Evolutionary conservation across 2,113 vertebrate genomes (phyloP), one percentile per base, ranked within the genome.

Genomic region (Cinclus cinclus): DNA sequence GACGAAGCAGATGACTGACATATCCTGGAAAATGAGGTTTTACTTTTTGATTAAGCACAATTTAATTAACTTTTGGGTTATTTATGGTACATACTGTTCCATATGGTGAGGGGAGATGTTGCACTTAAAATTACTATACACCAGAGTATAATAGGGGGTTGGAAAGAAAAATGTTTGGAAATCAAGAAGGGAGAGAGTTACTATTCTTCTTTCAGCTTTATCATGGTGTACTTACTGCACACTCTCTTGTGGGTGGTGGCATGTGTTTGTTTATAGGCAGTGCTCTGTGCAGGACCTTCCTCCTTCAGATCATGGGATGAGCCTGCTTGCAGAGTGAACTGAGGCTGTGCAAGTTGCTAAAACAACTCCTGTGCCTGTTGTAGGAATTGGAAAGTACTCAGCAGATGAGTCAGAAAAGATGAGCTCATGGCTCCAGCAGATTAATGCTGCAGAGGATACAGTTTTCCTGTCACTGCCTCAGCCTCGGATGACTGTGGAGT

Each of bases 391-490:
- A 89, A 87, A 53, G 80, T 41, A n/a, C 44, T 64, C 15, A 49
- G 58, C 9, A 30, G 77, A 70, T 82, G 94, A 94, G 80, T 94
- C 80, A 90, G 71, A 89, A 69, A 28, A 56, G 80, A 77, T 89
- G 83, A 96, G 73, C 76, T 96, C 94, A 90, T 47, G 60, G 64
- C 58, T 86, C 78, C 65, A 30, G 73, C 68, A 92, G 79, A 92
- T 81, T 81, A 60, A 82, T 60, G 53, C 73, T 89, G 60, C 62
- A 79, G 47, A 35, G 73, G 77, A 33, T 33, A n/a, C 30, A 56
- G 35, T 41, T 89, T 68, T 76, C 37, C 86, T 81, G 1, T 71
- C 64, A 14, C 16, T 75, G 33, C 68, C 76, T 92, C 59, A 83
- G 55, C 73, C 88, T 19, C 59, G 75, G 68, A 50, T 0, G 3